Percentiles rank a stretch among this genome's conserved stretches.
Evolutionary conservation across 1,140 invertebrate genomes (phyloP).

Genomic region (Lordiphosa collinella): DNA sequence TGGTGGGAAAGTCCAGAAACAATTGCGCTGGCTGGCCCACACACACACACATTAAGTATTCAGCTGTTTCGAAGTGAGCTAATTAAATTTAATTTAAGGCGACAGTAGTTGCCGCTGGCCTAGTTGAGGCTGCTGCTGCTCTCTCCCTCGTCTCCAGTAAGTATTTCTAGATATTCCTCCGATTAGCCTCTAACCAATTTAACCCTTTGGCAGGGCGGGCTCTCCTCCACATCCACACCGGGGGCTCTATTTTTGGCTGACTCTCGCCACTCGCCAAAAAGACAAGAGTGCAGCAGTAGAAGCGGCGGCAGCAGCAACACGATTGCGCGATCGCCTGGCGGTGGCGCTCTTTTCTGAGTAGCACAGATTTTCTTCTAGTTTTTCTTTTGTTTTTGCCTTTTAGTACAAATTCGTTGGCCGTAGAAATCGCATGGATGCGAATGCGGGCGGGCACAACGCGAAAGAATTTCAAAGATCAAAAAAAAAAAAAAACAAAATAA

Average conservation of each 20-base stretch:
- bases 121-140: slow-evolving; percentile 6
- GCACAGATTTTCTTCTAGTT: slow-evolving; percentile 34
- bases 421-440: slow-evolving; percentile 54
- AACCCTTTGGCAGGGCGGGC: slow-evolving; percentile 36
- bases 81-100: slow-evolving; percentile 54
- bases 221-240: not conserved
- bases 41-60: not conserved
- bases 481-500: slow-evolving; percentile 6
- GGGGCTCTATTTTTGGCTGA: slow-evolving; percentile 58
- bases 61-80: slow-evolving; percentile 41
- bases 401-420: slow-evolving; percentile 69
- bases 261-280: slow-evolving; percentile 42
- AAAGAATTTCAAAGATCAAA: slow-evolving; percentile 9
- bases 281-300: slow-evolving; percentile 20
- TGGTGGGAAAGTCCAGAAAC: slow-evolving; percentile 14
- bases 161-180: slow-evolving; percentile 25
- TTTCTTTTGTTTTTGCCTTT: slow-evolving; percentile 27
- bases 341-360: slow-evolving; percentile 31
- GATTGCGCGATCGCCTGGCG: slow-evolving; percentile 12
- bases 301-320: not conserved
- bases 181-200: too few relatives aligned
- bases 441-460: slow-evolving; percentile 25
- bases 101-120: slow-evolving; percentile 28
- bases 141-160: slow-evolving; percentile 30
- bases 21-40: slow-evolving; percentile 30